phyloP scores from a whole-genome alignment of 2,113 vertebrate species.

The Mirounga angustirostris region DNA sequence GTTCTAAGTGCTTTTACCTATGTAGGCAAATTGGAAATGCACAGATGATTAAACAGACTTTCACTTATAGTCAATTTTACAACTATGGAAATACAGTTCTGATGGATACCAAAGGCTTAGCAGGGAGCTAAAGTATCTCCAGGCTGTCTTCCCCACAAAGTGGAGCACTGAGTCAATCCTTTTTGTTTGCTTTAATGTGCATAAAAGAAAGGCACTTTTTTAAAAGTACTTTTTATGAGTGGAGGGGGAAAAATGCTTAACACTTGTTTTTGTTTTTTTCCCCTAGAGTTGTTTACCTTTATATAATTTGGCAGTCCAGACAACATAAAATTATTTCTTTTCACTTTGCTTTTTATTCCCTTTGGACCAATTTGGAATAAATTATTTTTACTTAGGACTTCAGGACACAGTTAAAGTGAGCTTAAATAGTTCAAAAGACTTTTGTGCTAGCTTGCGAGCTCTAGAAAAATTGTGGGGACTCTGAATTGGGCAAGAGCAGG shows the following conservation, averaged over 20 bases:
- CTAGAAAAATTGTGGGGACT: background rate
- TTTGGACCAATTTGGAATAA: background rate
- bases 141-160: slow-evolving; percentile 47
- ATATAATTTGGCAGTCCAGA: background rate
- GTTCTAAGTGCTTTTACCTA: background rate
- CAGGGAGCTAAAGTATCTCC: background rate
- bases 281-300: background rate
- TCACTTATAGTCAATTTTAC: background rate
- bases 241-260: background rate
- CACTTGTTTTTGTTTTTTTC: background rate
- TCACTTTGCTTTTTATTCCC: slow-evolving; percentile 41
- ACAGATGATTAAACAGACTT: slow-evolving; percentile 35
- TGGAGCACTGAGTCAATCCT: background rate
- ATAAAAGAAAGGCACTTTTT: background rate
- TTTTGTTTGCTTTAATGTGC: background rate
- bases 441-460: background rate
- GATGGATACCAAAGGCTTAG: slow-evolving; percentile 14
- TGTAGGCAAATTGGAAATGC: background rate
- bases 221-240: background rate
- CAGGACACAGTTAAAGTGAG: background rate
- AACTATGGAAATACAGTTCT: background rate
- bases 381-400: slow-evolving; percentile 19
- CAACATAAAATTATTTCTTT: slow-evolving; percentile 51
- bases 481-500: background rate
- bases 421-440: background rate